Evolutionary conservation across 2,888 invertebrate species (phyloP), one percentile per base, ranked within the genome.

Genomic region (Dione vanillae): DNA sequence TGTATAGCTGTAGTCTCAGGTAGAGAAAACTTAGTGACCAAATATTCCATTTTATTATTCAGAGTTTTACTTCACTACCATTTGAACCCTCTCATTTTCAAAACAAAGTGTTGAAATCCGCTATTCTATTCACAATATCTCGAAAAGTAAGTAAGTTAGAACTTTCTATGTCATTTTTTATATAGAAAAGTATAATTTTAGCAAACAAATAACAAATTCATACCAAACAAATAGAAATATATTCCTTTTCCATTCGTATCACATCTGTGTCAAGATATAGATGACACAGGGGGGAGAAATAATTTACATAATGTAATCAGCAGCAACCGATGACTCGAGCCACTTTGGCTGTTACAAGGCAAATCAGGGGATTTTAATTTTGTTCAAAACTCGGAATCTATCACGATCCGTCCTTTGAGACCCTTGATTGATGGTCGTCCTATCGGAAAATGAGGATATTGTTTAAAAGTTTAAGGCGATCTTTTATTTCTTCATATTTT

Each of bases 261-360:
- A 81, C 67, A 79, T 85, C 85, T 72, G 41, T 71, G 83, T 51
- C 16, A 73, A 78, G 79, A 83, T 86, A 85, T 87, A 83, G 85
- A 86, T 88, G 86, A 85, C 86, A 85, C 82, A 82, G 78, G 78
- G 81, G 78, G 80, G 81, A 84, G 82, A 80, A 73, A 76, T 78
- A 81, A 90, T 90, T 90, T 89, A 83, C 90, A 90, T 90, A 90
- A 90, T 89, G 89, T 89, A 89, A 90, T 90, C 90, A 90, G 83
- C 81, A 82, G 81, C 81, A 77, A 83, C 86, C 87, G 84, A 90
- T 90, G 89, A 89, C 85, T 88, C 84, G 85, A 82, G 78, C 81
- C 80, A 82, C 86, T 82, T 78, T 14, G 49, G 19, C 64, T 79
- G 80, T 82, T 82, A 77, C 79, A 75, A 78, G 75, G 77, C 79